These are phyloP conservation scores for Caranx melampygus DNA, from an alignment of 2,113 vertebrate species.

Conservation along the genomic window DNA sequence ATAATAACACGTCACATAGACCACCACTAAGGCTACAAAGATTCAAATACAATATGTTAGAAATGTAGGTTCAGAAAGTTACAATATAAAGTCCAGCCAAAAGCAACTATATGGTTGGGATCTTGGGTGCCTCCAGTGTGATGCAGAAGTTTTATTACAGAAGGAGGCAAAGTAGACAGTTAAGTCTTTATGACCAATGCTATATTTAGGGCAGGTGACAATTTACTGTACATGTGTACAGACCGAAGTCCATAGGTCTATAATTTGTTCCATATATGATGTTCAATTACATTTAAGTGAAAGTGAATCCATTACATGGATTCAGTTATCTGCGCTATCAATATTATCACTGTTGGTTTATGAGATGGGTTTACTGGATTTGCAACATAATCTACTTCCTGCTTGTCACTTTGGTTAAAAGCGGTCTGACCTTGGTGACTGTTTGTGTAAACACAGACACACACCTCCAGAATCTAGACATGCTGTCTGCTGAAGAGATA, in stretches of 20 bases:
- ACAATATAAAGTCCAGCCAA: not conserved
- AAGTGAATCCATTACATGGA: not conserved
- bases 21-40: not conserved
- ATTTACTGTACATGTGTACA: not conserved
- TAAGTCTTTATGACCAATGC: not conserved
- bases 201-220: not conserved
- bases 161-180: not conserved
- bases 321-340: not conserved
- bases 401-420: not conserved
- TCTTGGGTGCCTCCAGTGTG: not conserved
- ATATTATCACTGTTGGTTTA: not conserved
- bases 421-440: slow-evolving; percentile 13
- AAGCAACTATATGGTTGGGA: not conserved
- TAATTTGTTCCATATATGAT: not conserved
- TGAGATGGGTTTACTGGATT: slow-evolving; percentile 9
- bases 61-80: not conserved
- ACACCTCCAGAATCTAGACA: not conserved
- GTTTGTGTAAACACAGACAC: not conserved
- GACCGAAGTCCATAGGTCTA: not conserved
- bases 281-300: not conserved
- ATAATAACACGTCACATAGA: too few species aligned
- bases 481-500: slow-evolving; percentile 36
- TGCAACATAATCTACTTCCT: slow-evolving; percentile 3
- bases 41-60: not conserved
- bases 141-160: not conserved